phyloP scores from a whole-genome alignment of 2,888 invertebrate species.

The Falcaria lacertinaria region DNA sequence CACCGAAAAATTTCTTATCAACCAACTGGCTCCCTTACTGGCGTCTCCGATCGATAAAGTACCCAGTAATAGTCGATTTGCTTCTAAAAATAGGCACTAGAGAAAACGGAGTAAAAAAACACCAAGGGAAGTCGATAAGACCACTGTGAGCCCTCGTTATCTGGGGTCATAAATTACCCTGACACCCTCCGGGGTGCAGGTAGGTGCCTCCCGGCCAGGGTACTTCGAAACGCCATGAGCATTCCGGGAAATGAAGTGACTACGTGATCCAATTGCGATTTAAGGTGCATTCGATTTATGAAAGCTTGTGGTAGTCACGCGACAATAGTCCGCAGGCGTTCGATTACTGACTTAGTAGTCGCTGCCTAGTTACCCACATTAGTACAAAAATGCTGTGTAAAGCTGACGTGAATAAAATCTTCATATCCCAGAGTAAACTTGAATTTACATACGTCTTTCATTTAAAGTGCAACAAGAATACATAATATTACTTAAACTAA shows the following conservation, averaged over 20 bases:
- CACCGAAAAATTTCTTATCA: conserved; percentile 23
- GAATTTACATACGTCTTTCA: too few relatives aligned
- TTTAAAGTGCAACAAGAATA: too few relatives aligned
- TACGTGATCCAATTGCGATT: conserved; percentile 79
- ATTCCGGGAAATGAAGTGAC: conserved; percentile 72
- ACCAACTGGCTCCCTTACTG: conserved; percentile 33
- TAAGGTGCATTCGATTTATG: conserved; percentile 68
- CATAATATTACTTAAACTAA: too few relatives aligned
- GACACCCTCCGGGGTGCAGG: conserved; percentile 70
- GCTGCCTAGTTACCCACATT: too few relatives aligned
- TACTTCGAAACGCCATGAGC: conserved; percentile 57
- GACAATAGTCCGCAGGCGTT: conserved; percentile 28
- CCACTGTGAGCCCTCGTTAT: conserved; percentile 75
- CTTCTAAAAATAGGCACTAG: conserved; percentile 64
- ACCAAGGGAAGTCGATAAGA: conserved; percentile 70
- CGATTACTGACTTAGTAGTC: conserved; percentile 15
- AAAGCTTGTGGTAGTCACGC: conserved; percentile 43
- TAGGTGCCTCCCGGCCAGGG: conserved; percentile 50
- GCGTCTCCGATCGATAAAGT: conserved; percentile 59
- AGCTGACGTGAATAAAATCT: too few relatives aligned
- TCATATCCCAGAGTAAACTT: too few relatives aligned
- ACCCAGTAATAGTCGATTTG: conserved; percentile 65
- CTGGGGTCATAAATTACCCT: conserved; percentile 74
- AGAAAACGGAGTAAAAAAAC: conserved; percentile 60
- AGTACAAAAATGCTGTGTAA: too few relatives aligned